Evolutionary conservation across 2,888 invertebrate genomes (phyloP), one percentile per base, ranked within the genome.

Genomic region (Unio delphinus): DNA sequence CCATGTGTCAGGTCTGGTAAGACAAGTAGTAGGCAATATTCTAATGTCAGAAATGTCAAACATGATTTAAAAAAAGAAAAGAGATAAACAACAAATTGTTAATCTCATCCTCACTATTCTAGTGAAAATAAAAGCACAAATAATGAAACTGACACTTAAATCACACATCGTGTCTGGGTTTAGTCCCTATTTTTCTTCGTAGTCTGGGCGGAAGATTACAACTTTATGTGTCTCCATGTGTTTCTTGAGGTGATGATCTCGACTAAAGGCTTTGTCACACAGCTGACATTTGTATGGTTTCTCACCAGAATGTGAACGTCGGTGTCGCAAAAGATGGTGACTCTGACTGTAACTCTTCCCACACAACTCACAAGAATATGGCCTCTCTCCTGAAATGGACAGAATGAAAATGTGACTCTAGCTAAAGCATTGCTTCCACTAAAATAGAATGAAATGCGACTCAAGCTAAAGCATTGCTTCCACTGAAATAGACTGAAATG

Each of bases 171-270:
- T 45, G 15, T 45, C 45, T 15, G 15, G 45, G 3, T 45, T 11
- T 45, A 15, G 45, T 45, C 45, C 45, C 45, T 45, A 45, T 45
- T 45, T 45, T 45, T 45, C 45, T 15, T 45, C 45, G 15, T 45
- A 45, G 45, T 45, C 45, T 45, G 45, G 45, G 11, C 45, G 45
- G 45, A 55, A 70, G 23, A 70, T 66, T 23, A 70, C 66, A 11
- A 69, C 56, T 18, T 61, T 67, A 30, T 73, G 73, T 1, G 69
- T 70, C 67, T 73, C 73, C 65, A 70, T 64, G 34, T 73, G 73
- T 56, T 73, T 73, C 58, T 73, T 73, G n/a, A 73, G 67, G 45
- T 73, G 73, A 60, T 73, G 73, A 55, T 73, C 73, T 15, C 73
- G 69, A 58, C 69, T 73, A 58, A 73, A 73, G 3, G 61, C 61